Evolutionary conservation across 2,888 invertebrate genomes (phyloP).

Genomic region (Tinea semifulvella): DNA sequence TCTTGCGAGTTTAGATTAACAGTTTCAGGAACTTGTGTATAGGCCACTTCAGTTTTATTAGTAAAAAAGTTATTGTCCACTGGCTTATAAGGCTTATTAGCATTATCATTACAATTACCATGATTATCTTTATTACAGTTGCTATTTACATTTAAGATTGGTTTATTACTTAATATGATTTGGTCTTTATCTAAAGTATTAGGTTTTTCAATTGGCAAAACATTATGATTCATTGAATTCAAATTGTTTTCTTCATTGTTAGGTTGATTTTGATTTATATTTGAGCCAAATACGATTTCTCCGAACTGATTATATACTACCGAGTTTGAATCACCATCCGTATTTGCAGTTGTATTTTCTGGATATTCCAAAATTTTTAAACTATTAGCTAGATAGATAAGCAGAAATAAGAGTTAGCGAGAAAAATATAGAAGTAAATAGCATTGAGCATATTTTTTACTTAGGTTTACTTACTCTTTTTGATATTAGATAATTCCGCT

Average conservation of each 20-base stretch:
- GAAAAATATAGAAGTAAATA: background rate
- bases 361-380: background rate
- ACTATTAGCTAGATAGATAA: background rate
- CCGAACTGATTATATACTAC: background rate
- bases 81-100: background rate
- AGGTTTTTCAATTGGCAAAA: background rate
- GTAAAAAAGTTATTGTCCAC: background rate
- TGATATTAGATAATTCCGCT: background rate
- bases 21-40: background rate
- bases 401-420: background rate
- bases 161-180: background rate
- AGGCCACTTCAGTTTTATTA: background rate
- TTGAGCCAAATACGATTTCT: constrained; percentile 2
- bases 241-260: background rate
- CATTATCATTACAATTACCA: background rate
- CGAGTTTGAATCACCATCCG: background rate
- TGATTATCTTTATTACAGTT: background rate
- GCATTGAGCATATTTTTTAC: background rate
- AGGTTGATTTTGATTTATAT: background rate
- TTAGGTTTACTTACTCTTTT: constrained; percentile 6
- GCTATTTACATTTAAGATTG: background rate
- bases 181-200: background rate
- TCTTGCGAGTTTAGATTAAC: background rate
- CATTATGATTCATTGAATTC: background rate
- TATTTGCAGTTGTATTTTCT: background rate